A percentile compares a stretch with the other conserved stretches of the same genome.
Conservation (phyloP, 1,140 invertebrate species). For the Maconellicoccus hirsutus region DNA sequence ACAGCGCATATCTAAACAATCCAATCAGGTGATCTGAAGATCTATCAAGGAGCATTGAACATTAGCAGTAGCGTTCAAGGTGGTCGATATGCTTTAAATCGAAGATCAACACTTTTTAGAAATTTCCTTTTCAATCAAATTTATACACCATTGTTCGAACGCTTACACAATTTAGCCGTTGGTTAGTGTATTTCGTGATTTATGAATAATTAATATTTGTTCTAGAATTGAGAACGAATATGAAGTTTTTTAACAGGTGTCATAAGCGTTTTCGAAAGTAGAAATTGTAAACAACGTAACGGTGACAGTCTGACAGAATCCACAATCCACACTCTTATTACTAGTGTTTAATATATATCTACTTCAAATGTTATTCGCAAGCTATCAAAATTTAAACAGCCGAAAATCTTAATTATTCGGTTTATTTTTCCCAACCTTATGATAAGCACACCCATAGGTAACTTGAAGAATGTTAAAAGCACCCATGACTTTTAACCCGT, state of each 20-base stretch:
- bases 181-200: background rate
- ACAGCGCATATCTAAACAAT: background rate
- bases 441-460: background rate
- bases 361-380: too few species aligned
- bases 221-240: too few species aligned
- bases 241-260: too few species aligned
- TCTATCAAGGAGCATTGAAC: background rate
- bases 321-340: too few species aligned
- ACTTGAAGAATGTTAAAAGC: background rate
- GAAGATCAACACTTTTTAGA: background rate
- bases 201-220: background rate
- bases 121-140: background rate
- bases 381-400: background rate
- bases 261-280: too few species aligned
- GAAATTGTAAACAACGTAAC: too few species aligned
- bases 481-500: background rate
- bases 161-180: background rate
- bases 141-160: background rate
- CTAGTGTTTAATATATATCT: too few species aligned
- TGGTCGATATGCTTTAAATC: background rate
- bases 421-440: background rate
- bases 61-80: background rate
- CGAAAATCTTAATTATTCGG: background rate
- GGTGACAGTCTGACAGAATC: too few species aligned
- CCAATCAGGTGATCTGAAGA: background rate